These are phyloP conservation scores for Gastracanthus pulcherrimus DNA, from an alignment of 2,888 invertebrate species.

Conservation along the genomic window DNA sequence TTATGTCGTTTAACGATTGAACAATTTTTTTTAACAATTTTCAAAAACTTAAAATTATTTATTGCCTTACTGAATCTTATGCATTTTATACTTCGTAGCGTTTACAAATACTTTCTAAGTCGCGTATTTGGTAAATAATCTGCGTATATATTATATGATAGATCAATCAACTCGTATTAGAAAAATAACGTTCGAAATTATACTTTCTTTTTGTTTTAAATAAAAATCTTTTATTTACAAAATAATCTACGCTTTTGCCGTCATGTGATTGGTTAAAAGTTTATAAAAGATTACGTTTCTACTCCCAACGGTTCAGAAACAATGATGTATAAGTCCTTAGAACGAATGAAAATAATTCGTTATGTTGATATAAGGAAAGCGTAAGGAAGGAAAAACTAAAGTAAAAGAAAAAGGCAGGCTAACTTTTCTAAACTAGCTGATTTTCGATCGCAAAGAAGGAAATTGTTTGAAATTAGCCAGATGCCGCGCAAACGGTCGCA, in stretches of 20 bases:
- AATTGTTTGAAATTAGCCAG: too few species aligned
- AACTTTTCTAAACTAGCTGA: slow-evolving; percentile 10
- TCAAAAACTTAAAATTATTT: slow-evolving; percentile 41
- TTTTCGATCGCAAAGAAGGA: slow-evolving; percentile 5
- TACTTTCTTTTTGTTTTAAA: slow-evolving; percentile 21
- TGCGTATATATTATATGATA: slow-evolving; percentile 10
- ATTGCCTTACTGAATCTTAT: slow-evolving; percentile 28
- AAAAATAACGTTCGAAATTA: not conserved
- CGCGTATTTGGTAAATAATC: slow-evolving; percentile 29
- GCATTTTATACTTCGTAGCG: slow-evolving; percentile 43
- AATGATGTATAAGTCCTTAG: not conserved
- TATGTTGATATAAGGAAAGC: too few species aligned
- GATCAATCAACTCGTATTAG: slow-evolving; percentile 20
- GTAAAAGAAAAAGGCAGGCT: slow-evolving; percentile 4
- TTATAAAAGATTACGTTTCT: not conserved
- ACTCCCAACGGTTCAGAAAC: not conserved
- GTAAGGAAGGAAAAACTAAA: slow-evolving; percentile 17
- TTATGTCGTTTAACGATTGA: slow-evolving; percentile 27
- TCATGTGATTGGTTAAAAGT: not conserved
- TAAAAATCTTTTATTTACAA: slow-evolving; percentile 8
- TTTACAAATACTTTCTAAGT: slow-evolving; percentile 43
- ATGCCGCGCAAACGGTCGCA: slow-evolving; percentile 7
- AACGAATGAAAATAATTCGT: not conserved
- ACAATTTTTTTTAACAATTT: slow-evolving; percentile 9
- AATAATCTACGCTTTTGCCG: not conserved